Percentiles rank a stretch among this genome's conserved stretches.
phyloP scores from a whole-genome alignment of 2,797 vertebrate species.

The Taenioides sp. region DNA sequence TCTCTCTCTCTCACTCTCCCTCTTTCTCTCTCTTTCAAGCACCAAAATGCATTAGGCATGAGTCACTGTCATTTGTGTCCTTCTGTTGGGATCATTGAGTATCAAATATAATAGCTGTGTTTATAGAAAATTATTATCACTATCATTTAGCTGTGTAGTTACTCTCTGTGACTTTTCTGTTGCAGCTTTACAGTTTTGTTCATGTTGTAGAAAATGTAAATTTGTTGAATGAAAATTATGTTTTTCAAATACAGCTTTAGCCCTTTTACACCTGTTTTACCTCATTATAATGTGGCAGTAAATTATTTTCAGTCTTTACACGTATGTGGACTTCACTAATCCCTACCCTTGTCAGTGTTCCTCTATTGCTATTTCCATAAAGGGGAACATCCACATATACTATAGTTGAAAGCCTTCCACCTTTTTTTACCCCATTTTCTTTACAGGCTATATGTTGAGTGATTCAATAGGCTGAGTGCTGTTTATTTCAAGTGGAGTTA shows the following conservation, averaged over 20 bases:
- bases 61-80: slow-evolving; percentile 15
- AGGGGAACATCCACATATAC: neutral
- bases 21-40: slow-evolving; percentile 17
- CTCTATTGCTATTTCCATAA: neutral
- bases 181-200: neutral
- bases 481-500: neutral
- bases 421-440: neutral
- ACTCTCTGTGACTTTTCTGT: neutral
- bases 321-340: too few species aligned
- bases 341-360: neutral
- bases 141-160: slow-evolving; percentile 13
- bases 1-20: slow-evolving; percentile 9
- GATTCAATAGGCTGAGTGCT: neutral
- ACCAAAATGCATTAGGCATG: slow-evolving; percentile 29
- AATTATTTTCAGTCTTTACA: too few species aligned
- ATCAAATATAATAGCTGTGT: slow-evolving; percentile 11
- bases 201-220: neutral
- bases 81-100: slow-evolving; percentile 17
- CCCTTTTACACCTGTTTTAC: too few species aligned
- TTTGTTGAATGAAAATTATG: neutral
- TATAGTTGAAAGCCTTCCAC: neutral
- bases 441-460: neutral
- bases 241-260: neutral
- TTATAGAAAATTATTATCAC: neutral
- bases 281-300: too few species aligned